Evolutionary conservation across 2,797 vertebrate species (phyloP), one percentile per base, ranked within the genome.

Genomic region (Oophaga sylvatica): DNA sequence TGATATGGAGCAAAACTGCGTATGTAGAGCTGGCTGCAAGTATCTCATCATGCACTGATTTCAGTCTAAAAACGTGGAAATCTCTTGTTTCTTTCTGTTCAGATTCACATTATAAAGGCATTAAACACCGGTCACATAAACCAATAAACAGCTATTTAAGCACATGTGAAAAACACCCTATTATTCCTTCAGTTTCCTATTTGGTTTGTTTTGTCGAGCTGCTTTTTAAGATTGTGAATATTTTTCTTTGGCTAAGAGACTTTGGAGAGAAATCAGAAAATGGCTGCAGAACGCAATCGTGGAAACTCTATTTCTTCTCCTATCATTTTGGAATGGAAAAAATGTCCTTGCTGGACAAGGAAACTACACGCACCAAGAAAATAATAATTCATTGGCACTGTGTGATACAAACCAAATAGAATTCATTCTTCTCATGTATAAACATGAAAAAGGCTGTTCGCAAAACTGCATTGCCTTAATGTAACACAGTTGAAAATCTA

Each of bases 241-340:
- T 92, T 95, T 95, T 97, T 99, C 97, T 99, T 99, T 99, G 98
- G 97, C 97, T 97, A 97, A 96, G 95, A 96, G 96, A 95, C 96
- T 98, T 98, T 95, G 96, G 96, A 97, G 94, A 96, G 93, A 95
- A 95, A 93, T 96, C 91, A 93, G 94, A 96, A 95, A 93, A 95
- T 85, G 92, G 90, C 92, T 93, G 92, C 91, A 91, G 92, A 91
- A 93, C 83, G 1, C 59, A 81, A 73, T 67, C 81, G 83, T 62
- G 41, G 48, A 81, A 88, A 78, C 60, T 77, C 60, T 59, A 85
- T 77, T 77, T 78, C 81, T 83, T 87, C 81, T 87, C 87, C 70
- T 80, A 67, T 16, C 31, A 63, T 70, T 60, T 71, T 67, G 59
- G 26, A 15, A 68, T 83, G 65, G 20, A 75, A 71, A 45, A 35